Conservation (phyloP, 2,113 vertebrate species). For the Nymphicus hollandicus region DNA sequence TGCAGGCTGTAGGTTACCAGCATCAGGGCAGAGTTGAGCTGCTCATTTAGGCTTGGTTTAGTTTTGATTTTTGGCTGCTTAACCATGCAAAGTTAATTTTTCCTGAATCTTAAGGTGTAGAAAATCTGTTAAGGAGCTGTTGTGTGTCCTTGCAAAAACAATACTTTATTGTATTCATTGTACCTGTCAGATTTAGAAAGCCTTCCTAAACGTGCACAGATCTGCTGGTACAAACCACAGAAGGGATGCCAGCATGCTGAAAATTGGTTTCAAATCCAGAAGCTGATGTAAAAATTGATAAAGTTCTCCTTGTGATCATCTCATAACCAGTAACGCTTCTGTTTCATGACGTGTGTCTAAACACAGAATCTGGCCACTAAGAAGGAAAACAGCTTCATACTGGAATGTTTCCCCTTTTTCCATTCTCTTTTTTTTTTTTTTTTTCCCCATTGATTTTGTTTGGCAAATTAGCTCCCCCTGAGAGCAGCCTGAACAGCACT, state of each 20-base stretch:
- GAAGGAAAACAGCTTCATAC: not conserved
- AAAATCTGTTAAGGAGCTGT: not conserved
- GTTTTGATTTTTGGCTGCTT: not conserved
- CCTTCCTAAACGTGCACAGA: not conserved
- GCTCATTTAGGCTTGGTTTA: not conserved
- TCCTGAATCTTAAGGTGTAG: not conserved
- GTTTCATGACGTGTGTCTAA: not conserved
- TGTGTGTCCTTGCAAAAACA: not conserved
- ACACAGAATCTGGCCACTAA: not conserved
- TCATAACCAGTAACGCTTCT: not conserved
- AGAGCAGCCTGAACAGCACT: not conserved
- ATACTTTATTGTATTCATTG: not conserved
- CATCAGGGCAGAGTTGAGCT: not conserved
- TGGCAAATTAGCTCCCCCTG: not conserved
- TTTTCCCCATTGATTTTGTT: not conserved
- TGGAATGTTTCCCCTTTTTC: not conserved
- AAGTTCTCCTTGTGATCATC: not conserved
- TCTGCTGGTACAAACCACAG: not conserved
- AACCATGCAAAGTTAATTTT: not conserved
- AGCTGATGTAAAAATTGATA: not conserved
- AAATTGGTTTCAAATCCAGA: not conserved
- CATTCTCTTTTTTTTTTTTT: not conserved
- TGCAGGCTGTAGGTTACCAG: not conserved
- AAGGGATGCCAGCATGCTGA: not conserved
- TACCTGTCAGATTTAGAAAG: not conserved